phyloP scores from a whole-genome alignment of 2,888 invertebrate species.

The Lymantria dispar region DNA sequence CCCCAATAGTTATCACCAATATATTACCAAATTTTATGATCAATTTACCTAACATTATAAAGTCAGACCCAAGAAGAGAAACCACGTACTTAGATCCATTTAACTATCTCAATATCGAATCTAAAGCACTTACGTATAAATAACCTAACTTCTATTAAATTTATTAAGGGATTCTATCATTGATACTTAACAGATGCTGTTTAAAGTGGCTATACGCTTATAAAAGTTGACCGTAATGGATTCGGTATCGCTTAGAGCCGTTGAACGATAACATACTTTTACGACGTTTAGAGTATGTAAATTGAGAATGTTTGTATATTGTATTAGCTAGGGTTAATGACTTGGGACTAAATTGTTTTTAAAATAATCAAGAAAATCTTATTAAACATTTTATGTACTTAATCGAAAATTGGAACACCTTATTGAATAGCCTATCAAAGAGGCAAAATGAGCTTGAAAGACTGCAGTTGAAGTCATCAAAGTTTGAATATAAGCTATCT shows the following conservation, averaged over 20 bases:
- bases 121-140: conserved; percentile 31
- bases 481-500: no score
- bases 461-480: no score
- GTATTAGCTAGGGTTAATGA: neutral
- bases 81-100: no score
- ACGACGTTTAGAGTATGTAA: conserved; percentile 42
- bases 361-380: no score
- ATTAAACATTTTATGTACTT: no score
- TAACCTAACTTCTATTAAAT: conserved; percentile 33
- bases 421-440: no score
- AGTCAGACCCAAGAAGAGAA: conserved; percentile 7
- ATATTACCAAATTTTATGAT: conserved; percentile 11
- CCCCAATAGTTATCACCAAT: neutral
- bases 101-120: conserved; percentile 29
- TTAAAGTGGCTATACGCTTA: conserved; percentile 17
- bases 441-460: no score
- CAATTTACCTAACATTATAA: conserved; percentile 22
- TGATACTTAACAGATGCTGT: conserved; percentile 36
- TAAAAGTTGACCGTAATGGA: conserved; percentile 30
- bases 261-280: conserved; percentile 58
- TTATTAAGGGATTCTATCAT: conserved; percentile 33
- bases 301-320: conserved; percentile 27
- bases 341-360: no score
- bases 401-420: no score
- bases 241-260: conserved; percentile 27